Evolutionary conservation across 2,888 invertebrate species (phyloP), one percentile per base, ranked within the genome.

Genomic region (Watsonalla cultraria): DNA sequence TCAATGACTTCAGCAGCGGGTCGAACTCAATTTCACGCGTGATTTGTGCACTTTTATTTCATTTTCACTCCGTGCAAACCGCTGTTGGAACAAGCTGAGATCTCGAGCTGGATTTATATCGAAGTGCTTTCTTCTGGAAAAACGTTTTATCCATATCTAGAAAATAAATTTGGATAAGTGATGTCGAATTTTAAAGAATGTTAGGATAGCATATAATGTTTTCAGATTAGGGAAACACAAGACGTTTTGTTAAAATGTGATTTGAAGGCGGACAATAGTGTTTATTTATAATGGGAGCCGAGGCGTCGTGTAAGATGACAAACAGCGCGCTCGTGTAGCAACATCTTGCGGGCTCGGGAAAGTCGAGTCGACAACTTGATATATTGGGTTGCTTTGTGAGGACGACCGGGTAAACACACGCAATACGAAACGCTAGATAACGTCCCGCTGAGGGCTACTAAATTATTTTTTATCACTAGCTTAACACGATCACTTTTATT

Each of bases 1-100:
- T 82, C 83, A 83, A 82, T 82, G 80, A 79, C 81, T 82, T 78
- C 72, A 76, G 77, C 72, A 62, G 58, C 71, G 79, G 80, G 70
- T 80, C 80, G 81, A 87, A 88, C 80, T 86, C 88, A 86, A 90
- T 90, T 90, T 89, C 87, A 89, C 88, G 89, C 86, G 85, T 87
- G 86, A 87, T 89, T 87, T 87, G 81, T 82, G 76, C 76, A 79
- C 78, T 85, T 84, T 87, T 84, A 86, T 86, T 86, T 84, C 81
- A 81, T 86, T 87, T 77, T 80, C 77, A 83, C 76, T 78, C 65
- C 65, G 64, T 69, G 64, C 70, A 70, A 74, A 77, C 70, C 66
- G 66, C 65, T 73, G 70, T 74, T 72, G 74, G 67, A 67, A 72
- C 66, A 68, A 61, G 62, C 60, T 59, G 56, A 68, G 65, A 66